Base-by-base conservation (phyloP, 2,113 vertebrate genomes). In the Eptesicus fuscus region DNA sequence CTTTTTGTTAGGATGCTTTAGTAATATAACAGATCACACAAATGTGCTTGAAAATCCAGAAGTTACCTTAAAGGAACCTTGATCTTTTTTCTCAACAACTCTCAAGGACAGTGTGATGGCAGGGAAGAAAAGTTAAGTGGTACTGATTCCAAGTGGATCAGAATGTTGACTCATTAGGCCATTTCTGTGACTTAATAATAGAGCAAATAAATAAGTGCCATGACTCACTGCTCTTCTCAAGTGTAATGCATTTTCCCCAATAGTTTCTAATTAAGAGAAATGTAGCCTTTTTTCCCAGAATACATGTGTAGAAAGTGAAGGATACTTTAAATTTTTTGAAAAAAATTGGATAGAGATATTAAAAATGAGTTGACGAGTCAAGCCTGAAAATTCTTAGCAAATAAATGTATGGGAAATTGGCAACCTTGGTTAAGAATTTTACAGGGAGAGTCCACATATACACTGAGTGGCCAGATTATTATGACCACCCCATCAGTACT, bases 221-320 rank as follows among this genome's bases (percentile, higher is more conserved):
- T 70, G 80, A 92, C 23, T 56, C 59, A 85, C 32, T 25, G 40
- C 9, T 79, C 37, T 88, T 78, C 82, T 77, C 47, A 30, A 65
- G 14, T 20, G 1, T 44, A 61, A 87, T 42, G 35, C 30, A 63
- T 37, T 77, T 70, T 88, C 69, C 53, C 67, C 13, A 53, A 0
- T 30, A 53, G n/a, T 42, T 94, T 77, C 37, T 78, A 70, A 86
- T 92, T 90, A 92, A 71, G 70, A 83, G 47, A 95, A 87, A 18
- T 44, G 11, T 59, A 71, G 22, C 32, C 40, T 80, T 95, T 90
- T 16, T 7, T 2, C 23, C 42, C 20, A 87, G n/a, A 53, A 35
- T 69, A 28, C 14, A 40, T 11, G 16, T 40, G 37, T 35, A 42
- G 37, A 82, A 67, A 42, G 14, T 56, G 2, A 95, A 91, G 32